Evolutionary conservation across 1,140 invertebrate genomes (phyloP), one percentile per base, ranked within the genome.

Genomic region (Nixonia krombeini): DNA sequence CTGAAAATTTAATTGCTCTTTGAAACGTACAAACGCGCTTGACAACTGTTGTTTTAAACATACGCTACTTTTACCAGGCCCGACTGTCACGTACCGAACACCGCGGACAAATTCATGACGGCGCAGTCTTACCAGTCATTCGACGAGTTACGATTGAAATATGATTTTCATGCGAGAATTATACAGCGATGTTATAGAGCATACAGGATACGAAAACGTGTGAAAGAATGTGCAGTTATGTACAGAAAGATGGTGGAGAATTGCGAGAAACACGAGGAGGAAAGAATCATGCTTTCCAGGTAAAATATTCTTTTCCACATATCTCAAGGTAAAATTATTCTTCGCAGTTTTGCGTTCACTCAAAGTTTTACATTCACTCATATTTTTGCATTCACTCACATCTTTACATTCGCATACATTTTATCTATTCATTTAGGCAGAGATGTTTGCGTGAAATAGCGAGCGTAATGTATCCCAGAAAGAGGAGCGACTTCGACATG

Each of bases 401-500:
- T n/a, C n/a, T n/a, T n/a, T n/a, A n/a, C n/a, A n/a, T n/a, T n/a
- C n/a, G n/a, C n/a, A n/a, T n/a, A n/a, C n/a, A n/a, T n/a, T n/a
- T n/a, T n/a, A n/a, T n/a, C n/a, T n/a, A n/a, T 67, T 21, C 65
- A 65, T 85, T 50, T 65, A 88, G 87, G 38, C 86, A 82, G 38
- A 79, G 89, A 52, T 73, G 86, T 33, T 79, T 85, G 16, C 74
- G 76, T 31, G 88, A 90, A 64, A 81, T 90, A 4, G 77, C 88
- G 28, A 85, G 86, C 12, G 87, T 87, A 73, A 87, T 87, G 0
- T 87, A 87, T 73, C 90, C 90, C 0, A 85, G 84, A 57, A 88
- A 85, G 0, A 85, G 87, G 49, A 83, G 85, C 57, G 89, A 91
- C 73, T 91, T 91, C 59, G 87, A 89, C 49, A 87, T 90, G 78